phyloP scores from a whole-genome alignment of 64 coral and sea anemone genomes.

The Catalaphyllia jardinei region DNA sequence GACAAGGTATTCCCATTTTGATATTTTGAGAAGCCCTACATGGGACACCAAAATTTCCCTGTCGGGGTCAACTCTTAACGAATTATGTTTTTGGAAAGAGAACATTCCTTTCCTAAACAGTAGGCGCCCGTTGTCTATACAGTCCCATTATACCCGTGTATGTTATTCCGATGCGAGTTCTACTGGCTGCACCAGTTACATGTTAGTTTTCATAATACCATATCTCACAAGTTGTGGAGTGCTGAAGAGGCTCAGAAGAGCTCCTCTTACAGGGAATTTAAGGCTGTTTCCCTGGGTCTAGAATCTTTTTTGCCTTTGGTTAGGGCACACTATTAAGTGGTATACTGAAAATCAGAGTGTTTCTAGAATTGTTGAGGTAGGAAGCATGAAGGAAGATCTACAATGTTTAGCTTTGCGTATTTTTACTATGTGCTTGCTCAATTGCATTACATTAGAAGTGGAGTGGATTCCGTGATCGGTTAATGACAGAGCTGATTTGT shows the following conservation, averaged over 20 bases:
- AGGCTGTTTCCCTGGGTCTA: background rate
- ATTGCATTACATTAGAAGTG: background rate
- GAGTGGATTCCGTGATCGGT: conserved; percentile 14
- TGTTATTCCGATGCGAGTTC: conserved; percentile 9
- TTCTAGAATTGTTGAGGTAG: no score
- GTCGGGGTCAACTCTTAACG: background rate
- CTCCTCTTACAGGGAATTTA: conserved; percentile 26
- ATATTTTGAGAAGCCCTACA: background rate
- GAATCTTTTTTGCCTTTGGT: background rate
- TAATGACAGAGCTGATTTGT: conserved; percentile 15
- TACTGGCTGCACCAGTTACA: conserved; percentile 2
- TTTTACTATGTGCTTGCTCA: background rate
- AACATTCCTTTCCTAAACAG: no score
- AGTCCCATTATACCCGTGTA: background rate
- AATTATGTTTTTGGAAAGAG: background rate
- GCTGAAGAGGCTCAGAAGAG: background rate
- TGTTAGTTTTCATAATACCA: background rate
- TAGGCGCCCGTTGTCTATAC: background rate
- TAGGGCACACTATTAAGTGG: background rate
- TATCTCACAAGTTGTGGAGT: background rate
- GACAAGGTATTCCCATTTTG: conserved; percentile 15
- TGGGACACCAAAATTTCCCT: conserved; percentile 7
- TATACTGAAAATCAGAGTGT: no score
- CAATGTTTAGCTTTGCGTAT: no score
- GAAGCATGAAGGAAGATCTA: no score